Evolutionary conservation across 2,888 invertebrate genomes (phyloP).

Genomic region (Vesta saturnalis): DNA sequence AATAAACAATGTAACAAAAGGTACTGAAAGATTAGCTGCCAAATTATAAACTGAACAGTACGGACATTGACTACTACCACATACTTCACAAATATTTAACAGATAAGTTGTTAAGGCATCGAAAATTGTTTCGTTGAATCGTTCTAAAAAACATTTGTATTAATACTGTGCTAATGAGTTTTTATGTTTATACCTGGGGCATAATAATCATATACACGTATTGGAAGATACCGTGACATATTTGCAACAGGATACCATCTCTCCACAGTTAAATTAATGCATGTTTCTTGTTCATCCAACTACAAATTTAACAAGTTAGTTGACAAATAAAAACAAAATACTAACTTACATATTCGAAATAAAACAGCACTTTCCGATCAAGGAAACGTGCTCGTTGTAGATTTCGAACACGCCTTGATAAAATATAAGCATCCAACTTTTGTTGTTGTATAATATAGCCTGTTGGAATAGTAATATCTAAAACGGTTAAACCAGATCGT

Average conservation of each 20-base stretch:
- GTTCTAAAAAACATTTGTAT: constrained; percentile 80
- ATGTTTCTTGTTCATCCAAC: constrained; percentile 86
- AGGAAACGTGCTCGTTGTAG: constrained; percentile 86
- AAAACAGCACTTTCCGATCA: constrained; percentile 87
- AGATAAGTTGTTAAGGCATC: constrained; percentile 87
- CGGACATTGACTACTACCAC: constrained; percentile 93
- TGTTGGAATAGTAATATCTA: constrained; percentile 88
- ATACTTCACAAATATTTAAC: constrained; percentile 92
- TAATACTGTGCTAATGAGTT: background rate
- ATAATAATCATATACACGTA: constrained; percentile 94
- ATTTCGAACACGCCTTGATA: constrained; percentile 79
- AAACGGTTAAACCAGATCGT: constrained; percentile 87
- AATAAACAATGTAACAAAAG: constrained; percentile 51
- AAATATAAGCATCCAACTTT: constrained; percentile 84
- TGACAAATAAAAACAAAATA: background rate
- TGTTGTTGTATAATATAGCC: constrained; percentile 94
- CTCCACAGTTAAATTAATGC: constrained; percentile 92
- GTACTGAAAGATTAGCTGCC: constrained; percentile 59
- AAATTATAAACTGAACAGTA: constrained; percentile 89
- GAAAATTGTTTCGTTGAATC: constrained; percentile 92
- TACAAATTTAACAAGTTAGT: constrained; percentile 57
- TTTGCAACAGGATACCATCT: constrained; percentile 97
- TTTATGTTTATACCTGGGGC: constrained; percentile 77
- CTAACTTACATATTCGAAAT: constrained; percentile 85
- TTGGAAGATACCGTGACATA: constrained; percentile 91